Percentiles rank a stretch among this genome's conserved stretches.
Evolutionary conservation across 2,113 vertebrate species (phyloP).

Genomic region (Bufo gargarizans): DNA sequence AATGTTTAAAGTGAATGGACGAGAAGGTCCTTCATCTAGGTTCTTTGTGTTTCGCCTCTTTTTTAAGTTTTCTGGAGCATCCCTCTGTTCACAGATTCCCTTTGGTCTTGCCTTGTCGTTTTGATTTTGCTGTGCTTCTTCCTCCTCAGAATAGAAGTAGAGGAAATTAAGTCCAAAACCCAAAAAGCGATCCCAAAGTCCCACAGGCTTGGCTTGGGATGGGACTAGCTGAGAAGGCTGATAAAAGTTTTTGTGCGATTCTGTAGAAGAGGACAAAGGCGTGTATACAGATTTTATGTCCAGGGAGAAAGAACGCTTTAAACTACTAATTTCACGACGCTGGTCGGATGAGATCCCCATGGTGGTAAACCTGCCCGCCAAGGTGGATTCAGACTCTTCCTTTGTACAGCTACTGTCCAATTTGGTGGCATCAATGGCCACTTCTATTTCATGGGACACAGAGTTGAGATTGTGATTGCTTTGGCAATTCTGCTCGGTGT

Average conservation of each 20-base stretch:
- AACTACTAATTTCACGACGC: conserved; percentile 44
- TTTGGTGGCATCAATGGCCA: conserved; percentile 43
- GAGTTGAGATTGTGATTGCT: background rate
- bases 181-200: conserved; percentile 55
- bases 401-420: background rate
- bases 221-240: conserved; percentile 32
- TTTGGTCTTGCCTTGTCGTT: conserved; percentile 39
- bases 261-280: conserved; percentile 32
- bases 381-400: conserved; percentile 12
- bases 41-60: conserved; percentile 37
- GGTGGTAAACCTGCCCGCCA: conserved; percentile 48
- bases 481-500: conserved; percentile 31
- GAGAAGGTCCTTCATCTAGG: conserved; percentile 31
- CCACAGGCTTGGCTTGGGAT: conserved; percentile 24
- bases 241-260: conserved; percentile 39
- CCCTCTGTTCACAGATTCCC: conserved; percentile 24
- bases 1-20: conserved; percentile 51
- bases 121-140: conserved; percentile 39
- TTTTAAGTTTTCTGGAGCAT: conserved; percentile 49
- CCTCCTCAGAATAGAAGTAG: conserved; percentile 52
- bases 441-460: conserved; percentile 43
- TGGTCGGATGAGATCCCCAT: conserved; percentile 45
- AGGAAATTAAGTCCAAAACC: conserved; percentile 57
- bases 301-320: conserved; percentile 59
- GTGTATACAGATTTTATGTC: conserved; percentile 57